phyloP scores from a whole-genome alignment of 2,113 vertebrate genomes.

The Psittacara wagleri region DNA sequence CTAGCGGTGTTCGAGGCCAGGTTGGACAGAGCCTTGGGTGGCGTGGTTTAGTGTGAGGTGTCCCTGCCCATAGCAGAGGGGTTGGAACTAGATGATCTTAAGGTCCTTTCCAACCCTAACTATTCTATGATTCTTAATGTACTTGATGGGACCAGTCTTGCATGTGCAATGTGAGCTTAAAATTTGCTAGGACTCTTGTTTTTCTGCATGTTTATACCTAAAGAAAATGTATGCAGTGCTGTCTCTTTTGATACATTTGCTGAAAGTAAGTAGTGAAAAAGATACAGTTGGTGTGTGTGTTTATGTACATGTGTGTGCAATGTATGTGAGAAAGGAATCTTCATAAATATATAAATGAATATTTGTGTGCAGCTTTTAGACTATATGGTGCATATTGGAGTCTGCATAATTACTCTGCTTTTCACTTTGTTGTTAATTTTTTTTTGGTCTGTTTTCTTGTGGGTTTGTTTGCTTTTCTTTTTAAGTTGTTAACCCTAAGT shows the following conservation, averaged over 20 bases:
- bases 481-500: background rate
- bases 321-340: background rate
- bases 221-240: background rate
- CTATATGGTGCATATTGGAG: background rate
- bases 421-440: background rate
- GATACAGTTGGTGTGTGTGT: background rate
- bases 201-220: background rate
- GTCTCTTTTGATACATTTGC: background rate
- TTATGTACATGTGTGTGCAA: background rate
- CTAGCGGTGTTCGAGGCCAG: no score
- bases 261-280: background rate
- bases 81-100: no score
- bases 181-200: background rate
- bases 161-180: background rate
- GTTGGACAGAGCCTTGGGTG: no score
- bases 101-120: no score
- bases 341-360: background rate
- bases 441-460: background rate
- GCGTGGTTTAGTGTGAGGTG: no score
- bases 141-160: background rate
- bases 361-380: background rate
- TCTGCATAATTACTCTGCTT: background rate
- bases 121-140: background rate
- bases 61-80: no score
- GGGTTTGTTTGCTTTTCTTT: background rate